Conservation (phyloP, 2,888 invertebrate genomes). For the Ischnus inquisitorius region DNA sequence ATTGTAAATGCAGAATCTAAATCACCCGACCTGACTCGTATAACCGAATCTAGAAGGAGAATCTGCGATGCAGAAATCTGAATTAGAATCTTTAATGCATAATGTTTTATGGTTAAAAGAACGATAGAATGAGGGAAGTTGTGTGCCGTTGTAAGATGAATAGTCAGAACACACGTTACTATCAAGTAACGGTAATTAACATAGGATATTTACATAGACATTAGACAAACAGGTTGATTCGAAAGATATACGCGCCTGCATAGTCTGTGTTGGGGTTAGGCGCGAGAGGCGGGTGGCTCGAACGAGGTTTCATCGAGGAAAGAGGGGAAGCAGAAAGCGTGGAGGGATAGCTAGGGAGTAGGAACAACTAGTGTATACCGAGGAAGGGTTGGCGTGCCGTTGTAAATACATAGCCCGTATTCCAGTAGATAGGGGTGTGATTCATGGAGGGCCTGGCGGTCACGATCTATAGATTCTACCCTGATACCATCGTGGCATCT, state of each 20-base stretch:
- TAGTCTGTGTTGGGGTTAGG: slow-evolving; percentile 43
- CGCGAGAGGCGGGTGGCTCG: background rate
- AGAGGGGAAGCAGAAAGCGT: slow-evolving; percentile 2
- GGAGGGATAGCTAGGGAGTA: background rate
- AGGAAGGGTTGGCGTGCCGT: slow-evolving; percentile 80
- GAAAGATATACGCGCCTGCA: slow-evolving; percentile 79
- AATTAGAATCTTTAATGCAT: slow-evolving; percentile 13
- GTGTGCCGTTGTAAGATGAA: slow-evolving; percentile 76
- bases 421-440: slow-evolving; percentile 82
- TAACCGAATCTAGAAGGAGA: background rate
- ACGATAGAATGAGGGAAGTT: slow-evolving; percentile 24
- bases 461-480: slow-evolving; percentile 82
- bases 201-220: slow-evolving; percentile 84
- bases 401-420: slow-evolving; percentile 81
- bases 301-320: slow-evolving; percentile 25
- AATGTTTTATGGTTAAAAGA: slow-evolving; percentile 2
- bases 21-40: background rate
- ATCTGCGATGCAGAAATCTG: slow-evolving; percentile 4
- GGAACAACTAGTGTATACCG: slow-evolving; percentile 42
- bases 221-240: slow-evolving; percentile 84
- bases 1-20: slow-evolving; percentile 11
- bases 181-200: slow-evolving; percentile 81
- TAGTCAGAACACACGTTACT: slow-evolving; percentile 81
- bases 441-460: slow-evolving; percentile 82
- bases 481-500: slow-evolving; percentile 81